Percentiles rank a stretch among this genome's conserved stretches.
phyloP scores from a whole-genome alignment of 2,113 vertebrate species.

The Vidua chalybeata region DNA sequence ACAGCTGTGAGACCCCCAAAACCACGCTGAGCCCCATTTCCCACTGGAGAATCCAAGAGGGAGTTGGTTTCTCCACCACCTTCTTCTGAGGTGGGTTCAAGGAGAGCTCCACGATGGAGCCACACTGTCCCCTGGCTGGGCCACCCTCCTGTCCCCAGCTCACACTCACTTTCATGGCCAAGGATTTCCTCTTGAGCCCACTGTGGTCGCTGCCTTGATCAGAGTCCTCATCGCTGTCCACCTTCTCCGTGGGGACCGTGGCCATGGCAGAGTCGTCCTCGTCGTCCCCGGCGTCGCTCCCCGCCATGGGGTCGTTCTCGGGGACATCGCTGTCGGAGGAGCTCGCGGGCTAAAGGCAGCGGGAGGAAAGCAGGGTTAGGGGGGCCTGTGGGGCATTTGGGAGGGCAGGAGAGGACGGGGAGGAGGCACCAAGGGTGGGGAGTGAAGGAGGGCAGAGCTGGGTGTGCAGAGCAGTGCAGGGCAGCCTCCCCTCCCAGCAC shows the following conservation, averaged over 20 bases:
- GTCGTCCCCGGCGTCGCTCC: conserved; percentile 72
- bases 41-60: neutral
- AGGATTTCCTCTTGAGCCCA: conserved; percentile 71
- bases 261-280: conserved; percentile 63
- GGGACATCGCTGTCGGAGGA: conserved; percentile 90
- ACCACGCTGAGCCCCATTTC: accelerated
- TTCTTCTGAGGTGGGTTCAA: accelerated
- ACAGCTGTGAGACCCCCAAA: neutral
- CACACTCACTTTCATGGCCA: conserved; percentile 68
- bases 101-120: neutral
- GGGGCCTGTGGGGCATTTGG: accelerated
- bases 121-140: accelerated
- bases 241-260: conserved; percentile 11
- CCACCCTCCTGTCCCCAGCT: neutral
- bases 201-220: conserved; percentile 85
- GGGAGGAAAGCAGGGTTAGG: neutral
- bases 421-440: neutral
- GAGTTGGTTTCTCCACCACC: neutral
- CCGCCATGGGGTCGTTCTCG: conserved; percentile 75
- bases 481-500: neutral
- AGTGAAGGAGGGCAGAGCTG: neutral
- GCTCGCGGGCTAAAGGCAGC: conserved; percentile 77
- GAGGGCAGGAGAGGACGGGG: neutral
- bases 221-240: conserved; percentile 84
- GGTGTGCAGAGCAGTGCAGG: neutral